These are phyloP conservation scores for Drosophila mimica DNA, from an alignment of 2,888 invertebrate species.

Conservation along the genomic window DNA sequence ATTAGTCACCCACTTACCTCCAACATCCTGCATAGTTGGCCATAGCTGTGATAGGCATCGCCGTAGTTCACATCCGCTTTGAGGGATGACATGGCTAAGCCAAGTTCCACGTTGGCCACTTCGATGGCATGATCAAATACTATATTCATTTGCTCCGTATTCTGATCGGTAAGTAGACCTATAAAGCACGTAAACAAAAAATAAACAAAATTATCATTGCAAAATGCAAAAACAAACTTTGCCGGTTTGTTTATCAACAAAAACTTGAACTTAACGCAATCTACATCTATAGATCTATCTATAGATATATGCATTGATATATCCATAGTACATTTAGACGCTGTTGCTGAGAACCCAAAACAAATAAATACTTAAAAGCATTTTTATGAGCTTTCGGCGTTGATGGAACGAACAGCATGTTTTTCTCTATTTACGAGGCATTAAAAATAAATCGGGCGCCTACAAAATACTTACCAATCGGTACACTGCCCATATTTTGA, in stretches of 20 bases:
- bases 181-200: background rate
- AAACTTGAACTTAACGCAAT: constrained; percentile 61
- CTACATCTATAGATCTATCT: constrained; percentile 6
- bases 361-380: constrained; percentile 72
- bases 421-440: constrained; percentile 69
- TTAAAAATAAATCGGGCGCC: constrained; percentile 76
- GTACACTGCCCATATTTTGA: constrained; percentile 56
- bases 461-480: constrained; percentile 68
- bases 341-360: constrained; percentile 52
- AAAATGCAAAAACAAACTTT: constrained; percentile 25
- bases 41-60: constrained; percentile 86
- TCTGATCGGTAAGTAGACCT: constrained; percentile 82
- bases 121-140: constrained; percentile 83
- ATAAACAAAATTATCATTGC: background rate
- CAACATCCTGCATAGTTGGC: constrained; percentile 86
- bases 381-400: constrained; percentile 74
- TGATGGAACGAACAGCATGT: constrained; percentile 78
- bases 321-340: constrained; percentile 13
- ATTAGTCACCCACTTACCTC: constrained; percentile 83
- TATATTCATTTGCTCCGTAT: constrained; percentile 75
- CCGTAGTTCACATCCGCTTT: constrained; percentile 86
- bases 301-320: constrained; percentile 13
- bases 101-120: constrained; percentile 75
- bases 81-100: constrained; percentile 63
- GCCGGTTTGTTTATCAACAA: constrained; percentile 77